phyloP scores from a whole-genome alignment of 2,888 invertebrate species.

The Conchocele bisecta region DNA sequence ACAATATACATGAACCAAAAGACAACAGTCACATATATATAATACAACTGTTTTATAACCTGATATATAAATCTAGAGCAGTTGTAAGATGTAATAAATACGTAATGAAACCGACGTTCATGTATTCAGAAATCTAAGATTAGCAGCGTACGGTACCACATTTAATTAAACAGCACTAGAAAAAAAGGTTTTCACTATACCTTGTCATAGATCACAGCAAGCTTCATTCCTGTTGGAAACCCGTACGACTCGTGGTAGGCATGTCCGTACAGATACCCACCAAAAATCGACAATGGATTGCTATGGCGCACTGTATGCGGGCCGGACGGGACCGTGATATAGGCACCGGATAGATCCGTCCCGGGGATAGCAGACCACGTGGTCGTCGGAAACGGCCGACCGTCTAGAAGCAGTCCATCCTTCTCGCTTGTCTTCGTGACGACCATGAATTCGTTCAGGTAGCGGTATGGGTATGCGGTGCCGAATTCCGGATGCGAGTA shows the following conservation, averaged over 20 bases:
- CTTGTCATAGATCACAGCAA: slow-evolving; percentile 52
- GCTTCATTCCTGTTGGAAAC: slow-evolving; percentile 66
- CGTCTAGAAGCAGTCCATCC: slow-evolving; percentile 57
- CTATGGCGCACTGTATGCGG: slow-evolving; percentile 63
- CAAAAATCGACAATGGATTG: slow-evolving; percentile 65
- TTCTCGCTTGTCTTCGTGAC: slow-evolving; percentile 54
- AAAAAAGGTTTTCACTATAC: slow-evolving; percentile 11
- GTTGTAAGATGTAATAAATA: too few relatives aligned
- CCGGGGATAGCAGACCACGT: slow-evolving; percentile 58
- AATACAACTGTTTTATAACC: too few relatives aligned
- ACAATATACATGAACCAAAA: too few relatives aligned
- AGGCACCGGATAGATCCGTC: slow-evolving; percentile 52
- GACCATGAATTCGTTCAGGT: slow-evolving; percentile 59
- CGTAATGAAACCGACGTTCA: too few relatives aligned
- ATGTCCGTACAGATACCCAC: slow-evolving; percentile 71
- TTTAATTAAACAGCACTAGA: too few relatives aligned
- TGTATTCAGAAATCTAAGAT: too few relatives aligned
- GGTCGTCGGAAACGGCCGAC: slow-evolving; percentile 57
- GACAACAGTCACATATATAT: too few relatives aligned
- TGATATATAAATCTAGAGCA: too few relatives aligned
- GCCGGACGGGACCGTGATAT: slow-evolving; percentile 55
- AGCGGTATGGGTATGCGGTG: slow-evolving; percentile 27
- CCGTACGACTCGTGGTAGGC: slow-evolving; percentile 71
- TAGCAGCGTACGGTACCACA: too few relatives aligned
- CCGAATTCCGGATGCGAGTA: slow-evolving; percentile 58